phyloP scores from a whole-genome alignment of 2,888 invertebrate genomes.

The Nasonovia ribisnigri region DNA sequence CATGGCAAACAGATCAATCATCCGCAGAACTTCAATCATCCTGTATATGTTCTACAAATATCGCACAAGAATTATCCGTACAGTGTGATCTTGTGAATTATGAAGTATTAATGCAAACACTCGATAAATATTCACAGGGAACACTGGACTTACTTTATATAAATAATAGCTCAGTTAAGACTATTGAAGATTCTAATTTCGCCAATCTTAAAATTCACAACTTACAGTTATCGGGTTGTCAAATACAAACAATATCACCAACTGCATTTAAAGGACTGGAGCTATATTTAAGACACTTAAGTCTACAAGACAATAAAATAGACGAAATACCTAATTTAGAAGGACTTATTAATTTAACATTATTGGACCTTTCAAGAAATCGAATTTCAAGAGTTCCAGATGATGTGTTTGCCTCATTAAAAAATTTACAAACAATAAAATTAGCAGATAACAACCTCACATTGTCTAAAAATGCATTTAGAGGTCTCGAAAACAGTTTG shows the following conservation, averaged over 20 bases:
- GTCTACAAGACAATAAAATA: constrained; percentile 84
- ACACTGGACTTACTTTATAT: constrained; percentile 87
- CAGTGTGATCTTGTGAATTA: constrained; percentile 93
- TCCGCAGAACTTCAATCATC: constrained; percentile 79
- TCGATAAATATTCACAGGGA: constrained; percentile 79
- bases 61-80: constrained; percentile 86
- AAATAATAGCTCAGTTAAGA: constrained; percentile 85
- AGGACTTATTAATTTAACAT: constrained; percentile 78
- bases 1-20: constrained; percentile 83
- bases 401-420: constrained; percentile 81
- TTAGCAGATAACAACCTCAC: constrained; percentile 89
- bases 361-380: constrained; percentile 89
- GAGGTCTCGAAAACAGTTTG: constrained; percentile 83
- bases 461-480: constrained; percentile 78
- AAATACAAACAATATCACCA: constrained; percentile 78
- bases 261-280: constrained; percentile 89
- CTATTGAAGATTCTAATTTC: constrained; percentile 79
- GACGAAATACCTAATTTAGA: constrained; percentile 83
- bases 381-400: constrained; percentile 80
- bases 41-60: constrained; percentile 89
- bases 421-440: constrained; percentile 83
- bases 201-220: constrained; percentile 81
- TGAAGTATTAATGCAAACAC: constrained; percentile 79
- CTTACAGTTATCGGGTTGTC: constrained; percentile 87
- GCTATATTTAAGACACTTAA: constrained; percentile 82